phyloP scores from a whole-genome alignment of 2,797 vertebrate species.

The Lepilemur septentrionalis region DNA sequence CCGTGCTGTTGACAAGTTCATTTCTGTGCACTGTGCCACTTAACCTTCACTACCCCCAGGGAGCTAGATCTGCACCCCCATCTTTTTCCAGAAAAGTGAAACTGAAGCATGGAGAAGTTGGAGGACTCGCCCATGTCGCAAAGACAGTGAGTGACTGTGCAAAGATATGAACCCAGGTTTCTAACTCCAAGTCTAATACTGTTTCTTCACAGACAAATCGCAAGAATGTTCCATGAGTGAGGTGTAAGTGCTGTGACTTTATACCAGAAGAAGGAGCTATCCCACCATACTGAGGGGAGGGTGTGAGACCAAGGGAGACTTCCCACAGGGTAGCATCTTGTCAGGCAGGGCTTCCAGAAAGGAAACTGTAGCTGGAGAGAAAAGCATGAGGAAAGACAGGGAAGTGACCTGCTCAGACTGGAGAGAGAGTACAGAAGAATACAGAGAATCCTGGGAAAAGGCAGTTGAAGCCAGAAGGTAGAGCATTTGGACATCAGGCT shows the following conservation, averaged over 20 bases:
- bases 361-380: neutral
- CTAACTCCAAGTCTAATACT: neutral
- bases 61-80: neutral
- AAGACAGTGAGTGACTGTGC: neutral
- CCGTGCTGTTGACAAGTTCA: neutral
- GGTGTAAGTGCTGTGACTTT: neutral
- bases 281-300: neutral
- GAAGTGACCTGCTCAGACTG: too few species aligned
- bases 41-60: neutral
- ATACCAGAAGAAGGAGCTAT: neutral
- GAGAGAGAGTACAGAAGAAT: accelerated
- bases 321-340: neutral
- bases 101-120: neutral
- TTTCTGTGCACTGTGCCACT: neutral
- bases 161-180: neutral
- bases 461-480: neutral
- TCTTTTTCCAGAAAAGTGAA: neutral
- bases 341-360: neutral
- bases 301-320: neutral
- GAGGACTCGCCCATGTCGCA: neutral
- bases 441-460: neutral
- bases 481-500: neutral
- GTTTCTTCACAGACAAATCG: neutral
- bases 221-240: accelerated
- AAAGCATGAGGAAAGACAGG: neutral